Evolutionary conservation across 2,797 vertebrate species (phyloP).

Genomic region (Notolepis coatsorum): DNA sequence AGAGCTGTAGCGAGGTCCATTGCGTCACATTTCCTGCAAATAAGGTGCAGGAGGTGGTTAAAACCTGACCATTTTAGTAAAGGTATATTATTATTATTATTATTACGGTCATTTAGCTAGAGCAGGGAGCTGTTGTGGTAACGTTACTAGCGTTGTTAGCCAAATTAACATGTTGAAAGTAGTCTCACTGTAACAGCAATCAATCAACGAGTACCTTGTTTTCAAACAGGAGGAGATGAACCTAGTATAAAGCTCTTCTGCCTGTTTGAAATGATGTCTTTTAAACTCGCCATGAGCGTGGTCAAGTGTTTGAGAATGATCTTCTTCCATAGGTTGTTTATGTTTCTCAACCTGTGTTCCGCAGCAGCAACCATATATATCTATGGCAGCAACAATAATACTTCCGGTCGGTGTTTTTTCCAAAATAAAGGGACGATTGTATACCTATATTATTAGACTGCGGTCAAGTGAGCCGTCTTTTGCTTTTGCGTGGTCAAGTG

Average conservation of each 20-base stretch:
- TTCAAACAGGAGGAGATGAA: conserved; percentile 74
- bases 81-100: neutral
- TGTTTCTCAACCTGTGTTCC: no score
- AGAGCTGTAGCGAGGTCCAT: conserved; percentile 84
- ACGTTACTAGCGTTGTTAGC: no score
- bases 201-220: conserved; percentile 63
- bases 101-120: neutral
- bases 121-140: neutral
- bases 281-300: conserved; percentile 74
- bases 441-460: no score
- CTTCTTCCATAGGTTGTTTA: conserved; percentile 47
- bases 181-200: neutral
- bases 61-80: no score
- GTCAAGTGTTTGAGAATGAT: conserved; percentile 41
- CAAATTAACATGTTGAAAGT: no score
- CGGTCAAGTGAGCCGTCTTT: no score
- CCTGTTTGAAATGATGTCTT: conserved; percentile 57
- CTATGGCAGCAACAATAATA: no score
- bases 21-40: conserved; percentile 67
- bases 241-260: conserved; percentile 77
- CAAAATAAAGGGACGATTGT: no score
- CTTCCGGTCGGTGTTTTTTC: no score
- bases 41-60: conserved; percentile 13
- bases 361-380: no score
- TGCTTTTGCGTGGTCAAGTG: no score